Conservation (phyloP, 2,888 invertebrate species). For the Quadroppia sp. region DNA sequence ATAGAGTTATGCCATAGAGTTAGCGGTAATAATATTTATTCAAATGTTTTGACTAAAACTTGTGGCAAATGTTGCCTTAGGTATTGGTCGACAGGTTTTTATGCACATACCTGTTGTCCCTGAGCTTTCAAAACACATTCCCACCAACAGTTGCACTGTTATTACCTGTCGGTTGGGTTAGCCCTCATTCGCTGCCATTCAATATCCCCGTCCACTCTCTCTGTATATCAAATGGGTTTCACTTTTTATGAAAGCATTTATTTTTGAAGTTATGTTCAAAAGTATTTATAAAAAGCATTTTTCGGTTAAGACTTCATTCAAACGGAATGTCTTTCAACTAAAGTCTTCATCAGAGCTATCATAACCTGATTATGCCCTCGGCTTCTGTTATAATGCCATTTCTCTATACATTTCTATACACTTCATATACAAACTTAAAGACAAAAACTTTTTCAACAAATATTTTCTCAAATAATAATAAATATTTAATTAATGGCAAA, state of each 20-base stretch:
- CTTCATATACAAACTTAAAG: too few species aligned
- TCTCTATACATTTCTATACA: too few species aligned
- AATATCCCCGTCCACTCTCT: background rate
- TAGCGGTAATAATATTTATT: conserved; percentile 19
- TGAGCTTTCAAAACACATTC: conserved; percentile 13
- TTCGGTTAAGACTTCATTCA: too few species aligned
- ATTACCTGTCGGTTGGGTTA: background rate
- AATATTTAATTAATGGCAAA: too few species aligned
- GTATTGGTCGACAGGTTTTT: conserved; percentile 30
- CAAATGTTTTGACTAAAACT: conserved; percentile 5
- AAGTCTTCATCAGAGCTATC: too few species aligned
- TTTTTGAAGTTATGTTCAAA: background rate
- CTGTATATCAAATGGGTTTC: background rate
- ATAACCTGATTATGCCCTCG: too few species aligned
- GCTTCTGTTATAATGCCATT: too few species aligned
- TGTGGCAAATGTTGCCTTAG: background rate
- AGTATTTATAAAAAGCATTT: too few species aligned
- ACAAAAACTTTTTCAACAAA: too few species aligned
- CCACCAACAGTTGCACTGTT: background rate
- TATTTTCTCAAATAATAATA: too few species aligned
- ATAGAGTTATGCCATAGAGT: too few species aligned
- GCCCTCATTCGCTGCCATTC: background rate
- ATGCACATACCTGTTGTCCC: conserved; percentile 18
- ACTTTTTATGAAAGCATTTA: conserved; percentile 15
- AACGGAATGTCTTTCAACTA: too few species aligned